Evolutionary conservation across 2,797 vertebrate genomes (phyloP), one percentile per base, ranked within the genome.

Genomic region (Karalla daura): DNA sequence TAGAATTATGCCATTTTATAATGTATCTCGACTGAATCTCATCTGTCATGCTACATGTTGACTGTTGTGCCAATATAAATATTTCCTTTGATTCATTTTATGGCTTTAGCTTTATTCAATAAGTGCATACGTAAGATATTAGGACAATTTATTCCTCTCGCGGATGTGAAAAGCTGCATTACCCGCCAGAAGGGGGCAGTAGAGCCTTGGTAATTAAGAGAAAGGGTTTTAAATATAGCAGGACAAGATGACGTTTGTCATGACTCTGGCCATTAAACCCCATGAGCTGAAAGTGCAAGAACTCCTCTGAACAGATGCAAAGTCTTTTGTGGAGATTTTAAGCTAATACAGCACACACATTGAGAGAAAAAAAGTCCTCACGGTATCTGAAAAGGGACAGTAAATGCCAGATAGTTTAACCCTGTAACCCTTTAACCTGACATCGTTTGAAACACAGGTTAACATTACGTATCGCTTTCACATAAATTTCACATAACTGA

Each of bases 121-220:
- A 27, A 36, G 20, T 0, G 2, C 0, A 18, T 40, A 33, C 1
- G 17, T 10, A 50, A 25, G 3, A 28, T 20, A 1, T 15, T 27
- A 13, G 28, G 58, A 39, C 28, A 11, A 51, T 21, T 36, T 12
- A 39, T 13, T 7, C n/a, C 27, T 20, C 0, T 1, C 20, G 4
- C 44, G 25, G 7, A 41, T 8, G 39, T 23, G 14, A 39, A 14
- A 9, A 35, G 18, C 2, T 44, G 3, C 5, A 23, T 21, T 5
- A 35, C 33, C 17, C 3, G 56, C 87, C 84, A 83, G 49, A 14
- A 80, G 88, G 49, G 75, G 88, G 81, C 81, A 56, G 70, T 63
- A 51, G 4, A 71, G 40, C 20, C 53, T 56, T 44, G 56, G 37
- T 24, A 78, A 67, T 14, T 15, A 40, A 8, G 5, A 41, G 10